Percentiles rank a stretch among this genome's conserved stretches.
Evolutionary conservation across 2,113 vertebrate species (phyloP).

Genomic region (Ceyx melanurus): DNA sequence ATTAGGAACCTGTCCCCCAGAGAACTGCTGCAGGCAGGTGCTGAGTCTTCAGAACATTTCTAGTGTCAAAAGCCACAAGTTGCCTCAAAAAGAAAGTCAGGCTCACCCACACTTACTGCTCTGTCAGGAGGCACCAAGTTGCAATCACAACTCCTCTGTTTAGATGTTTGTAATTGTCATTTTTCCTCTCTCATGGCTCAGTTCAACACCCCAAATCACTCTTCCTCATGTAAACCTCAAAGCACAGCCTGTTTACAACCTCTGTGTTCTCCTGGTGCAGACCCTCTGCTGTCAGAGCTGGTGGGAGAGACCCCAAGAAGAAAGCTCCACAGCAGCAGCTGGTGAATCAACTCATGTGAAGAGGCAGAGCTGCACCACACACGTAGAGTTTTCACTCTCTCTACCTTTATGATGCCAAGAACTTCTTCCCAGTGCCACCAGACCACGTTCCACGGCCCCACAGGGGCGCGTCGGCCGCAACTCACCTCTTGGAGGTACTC

Average conservation of each 20-base stretch:
- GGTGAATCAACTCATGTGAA: background rate
- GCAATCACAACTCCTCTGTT: background rate
- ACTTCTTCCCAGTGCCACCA: background rate
- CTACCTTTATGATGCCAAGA: background rate
- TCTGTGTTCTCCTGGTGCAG: background rate
- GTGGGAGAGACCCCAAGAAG: background rate
- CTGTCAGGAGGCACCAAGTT: background rate
- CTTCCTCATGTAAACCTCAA: background rate
- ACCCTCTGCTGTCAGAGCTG: background rate
- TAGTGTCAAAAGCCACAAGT: background rate
- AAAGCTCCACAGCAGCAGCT: background rate
- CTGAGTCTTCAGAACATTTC: background rate
- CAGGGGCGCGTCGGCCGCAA: fast-evolving
- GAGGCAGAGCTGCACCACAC: background rate
- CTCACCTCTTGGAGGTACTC: constrained; percentile 94
- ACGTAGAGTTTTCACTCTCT: fast-evolving
- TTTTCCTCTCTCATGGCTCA: background rate
- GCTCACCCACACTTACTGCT: background rate
- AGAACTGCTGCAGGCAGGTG: background rate
- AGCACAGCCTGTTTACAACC: background rate
- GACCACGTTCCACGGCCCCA: background rate
- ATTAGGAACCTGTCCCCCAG: background rate
- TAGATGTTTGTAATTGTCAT: background rate
- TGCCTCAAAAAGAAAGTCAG: background rate
- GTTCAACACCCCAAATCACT: background rate